phyloP scores from a whole-genome alignment of 2,797 vertebrate species.

The Acanthurus lineatus region DNA sequence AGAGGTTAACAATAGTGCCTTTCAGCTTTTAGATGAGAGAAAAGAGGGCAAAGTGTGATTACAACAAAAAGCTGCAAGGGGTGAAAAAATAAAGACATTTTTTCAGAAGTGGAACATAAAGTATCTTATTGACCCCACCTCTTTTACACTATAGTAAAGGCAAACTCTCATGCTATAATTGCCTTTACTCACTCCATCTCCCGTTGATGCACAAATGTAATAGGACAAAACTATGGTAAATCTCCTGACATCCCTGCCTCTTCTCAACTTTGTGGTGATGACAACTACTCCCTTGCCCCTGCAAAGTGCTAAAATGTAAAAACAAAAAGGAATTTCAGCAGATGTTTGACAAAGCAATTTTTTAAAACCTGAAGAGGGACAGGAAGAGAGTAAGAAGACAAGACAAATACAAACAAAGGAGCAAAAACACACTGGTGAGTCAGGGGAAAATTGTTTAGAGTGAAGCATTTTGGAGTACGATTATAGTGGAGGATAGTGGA shows the following conservation, averaged over 20 bases:
- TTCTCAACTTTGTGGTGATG: conserved; percentile 22
- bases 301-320: conserved; percentile 31
- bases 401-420: not conserved
- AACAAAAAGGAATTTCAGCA: conserved; percentile 29
- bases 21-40: conserved; percentile 48
- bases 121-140: conserved; percentile 26
- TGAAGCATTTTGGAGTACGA: conserved; percentile 48
- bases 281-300: conserved; percentile 23
- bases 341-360: conserved; percentile 33
- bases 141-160: conserved; percentile 14
- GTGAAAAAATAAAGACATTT: conserved; percentile 30
- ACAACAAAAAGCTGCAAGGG: conserved; percentile 35
- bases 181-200: conserved; percentile 21
- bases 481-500: conserved; percentile 28
- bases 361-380: conserved; percentile 24
- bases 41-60: conserved; percentile 33
- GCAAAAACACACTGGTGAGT: conserved; percentile 40
- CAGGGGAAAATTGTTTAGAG: conserved; percentile 24
- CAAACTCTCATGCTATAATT: conserved; percentile 20
- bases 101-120: conserved; percentile 22
- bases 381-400: not conserved
- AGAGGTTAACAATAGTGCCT: conserved; percentile 48
- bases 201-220: conserved; percentile 30
- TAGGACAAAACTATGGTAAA: conserved; percentile 12
- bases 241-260: conserved; percentile 24